Evolutionary conservation across 2,113 vertebrate genomes (phyloP), one percentile per base, ranked within the genome.

Genomic region (Triplophysa dalaica): DNA sequence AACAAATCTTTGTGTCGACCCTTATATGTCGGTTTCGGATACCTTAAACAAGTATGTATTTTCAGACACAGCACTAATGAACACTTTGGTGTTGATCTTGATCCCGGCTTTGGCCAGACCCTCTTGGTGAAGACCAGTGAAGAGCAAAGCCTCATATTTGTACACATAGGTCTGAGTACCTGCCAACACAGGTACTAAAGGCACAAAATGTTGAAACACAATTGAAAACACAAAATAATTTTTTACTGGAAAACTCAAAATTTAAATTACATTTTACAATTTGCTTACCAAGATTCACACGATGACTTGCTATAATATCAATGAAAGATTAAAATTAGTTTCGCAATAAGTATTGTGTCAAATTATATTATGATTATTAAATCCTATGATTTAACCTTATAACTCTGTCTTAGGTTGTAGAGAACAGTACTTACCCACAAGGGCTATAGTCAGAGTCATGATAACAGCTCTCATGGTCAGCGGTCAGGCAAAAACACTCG

Each of bases 381-480:
- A 78, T 83, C 8, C 14, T 4, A 33, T 43, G 0, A 73, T 24
- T 45, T 12, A 33, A 70, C 19, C 33, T 38, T 4, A 29, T 29
- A 29, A 29, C 29, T 29, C 4, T 29, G 29, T 29, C 50, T 22
- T 2, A 54, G 24, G 9, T 9, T 38, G 6, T 38, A 38, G 33
- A 38, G 33, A 7, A 38, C 33, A 7, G 33, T 38, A 88, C 95
- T 94, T 89, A 96, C 95, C 93, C 87, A 91, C 95, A 17, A 95
- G 83, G 87, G 92, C 91, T 86, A 96, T 78, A 65, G 69, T 83
- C 81, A 96, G 82, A 22, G 88, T 85, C n/a, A 96, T 85, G 68
- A 93, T 67, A 86, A 95, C 86, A 70, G 75, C 90, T 92, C 87
- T 95, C 95, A 96, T 96, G 88, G 77, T 84, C 83, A 85, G 78